Evolutionary conservation across 2,888 invertebrate genomes (phyloP).

Genomic region (Acleris sparsana): DNA sequence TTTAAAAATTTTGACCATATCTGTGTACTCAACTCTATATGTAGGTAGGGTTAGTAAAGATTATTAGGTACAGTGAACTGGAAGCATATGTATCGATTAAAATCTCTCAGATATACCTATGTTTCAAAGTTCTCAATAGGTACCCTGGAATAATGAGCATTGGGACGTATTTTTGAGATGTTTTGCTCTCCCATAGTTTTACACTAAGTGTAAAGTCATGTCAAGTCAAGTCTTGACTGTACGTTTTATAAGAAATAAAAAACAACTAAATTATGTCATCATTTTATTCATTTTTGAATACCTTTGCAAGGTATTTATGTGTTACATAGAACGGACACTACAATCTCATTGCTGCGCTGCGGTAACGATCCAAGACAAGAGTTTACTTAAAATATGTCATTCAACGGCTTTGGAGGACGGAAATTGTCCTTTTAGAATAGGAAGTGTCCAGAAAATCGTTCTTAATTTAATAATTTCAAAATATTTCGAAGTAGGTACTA

Average conservation of each 20-base stretch:
- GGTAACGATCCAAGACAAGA: conserved; percentile 51
- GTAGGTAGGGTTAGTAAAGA: no score
- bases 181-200: no score
- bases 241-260: conserved; percentile 12
- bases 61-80: no score
- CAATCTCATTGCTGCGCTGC: conserved; percentile 58
- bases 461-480: conserved; percentile 77
- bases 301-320: conserved; percentile 74
- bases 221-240: no score
- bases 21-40: no score
- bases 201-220: no score
- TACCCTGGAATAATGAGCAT: no score
- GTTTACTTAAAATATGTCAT: conserved; percentile 46
- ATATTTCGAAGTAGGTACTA: conserved; percentile 73
- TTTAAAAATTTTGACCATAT: no score
- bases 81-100: no score
- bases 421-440: conserved; percentile 65
- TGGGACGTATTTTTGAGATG: no score
- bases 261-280: conserved; percentile 43
- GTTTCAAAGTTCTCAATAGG: no score
- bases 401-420: conserved; percentile 70
- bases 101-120: no score
- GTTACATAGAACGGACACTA: conserved; percentile 69
- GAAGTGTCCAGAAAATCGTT: conserved; percentile 71
- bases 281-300: conserved; percentile 76